These are phyloP conservation scores for Porites cylindrica DNA, from an alignment of 92 coral and sea anemone genomes.

Conservation along the genomic window DNA sequence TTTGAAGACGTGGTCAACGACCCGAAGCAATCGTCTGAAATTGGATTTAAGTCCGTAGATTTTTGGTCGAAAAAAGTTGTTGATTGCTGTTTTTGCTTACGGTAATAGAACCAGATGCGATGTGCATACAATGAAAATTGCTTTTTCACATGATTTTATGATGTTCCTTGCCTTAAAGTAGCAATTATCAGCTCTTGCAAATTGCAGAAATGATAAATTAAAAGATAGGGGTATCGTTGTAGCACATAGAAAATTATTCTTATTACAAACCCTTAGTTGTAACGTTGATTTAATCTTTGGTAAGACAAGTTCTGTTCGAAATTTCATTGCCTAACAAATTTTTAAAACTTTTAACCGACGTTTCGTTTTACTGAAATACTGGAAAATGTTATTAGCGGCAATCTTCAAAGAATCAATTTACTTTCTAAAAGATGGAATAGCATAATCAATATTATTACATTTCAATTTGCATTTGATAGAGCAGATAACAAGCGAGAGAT, in stretches of 20 bases:
- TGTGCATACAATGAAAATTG: too few relatives aligned
- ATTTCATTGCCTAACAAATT: background rate
- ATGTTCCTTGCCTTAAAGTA: too few relatives aligned
- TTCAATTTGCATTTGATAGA: background rate
- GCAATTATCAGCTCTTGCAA: background rate
- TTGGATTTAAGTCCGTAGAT: too few relatives aligned
- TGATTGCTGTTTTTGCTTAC: too few relatives aligned
- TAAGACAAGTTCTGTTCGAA: too few relatives aligned
- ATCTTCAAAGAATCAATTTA: background rate
- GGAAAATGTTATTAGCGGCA: background rate
- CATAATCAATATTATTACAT: background rate
- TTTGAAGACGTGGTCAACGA: too few relatives aligned
- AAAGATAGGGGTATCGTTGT: background rate
- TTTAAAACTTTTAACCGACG: background rate
- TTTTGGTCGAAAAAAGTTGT: too few relatives aligned
- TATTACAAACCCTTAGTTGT: background rate
- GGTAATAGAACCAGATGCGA: too few relatives aligned
- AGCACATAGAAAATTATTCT: background rate
- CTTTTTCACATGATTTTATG: too few relatives aligned
- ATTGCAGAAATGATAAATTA: too few relatives aligned
- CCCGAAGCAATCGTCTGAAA: too few relatives aligned
- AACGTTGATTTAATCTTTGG: too few relatives aligned
- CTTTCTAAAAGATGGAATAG: background rate
- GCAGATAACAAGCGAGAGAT: background rate
- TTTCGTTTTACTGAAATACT: background rate